phyloP scores from a whole-genome alignment of 2,888 invertebrate genomes.

The Thera obeliscata region DNA sequence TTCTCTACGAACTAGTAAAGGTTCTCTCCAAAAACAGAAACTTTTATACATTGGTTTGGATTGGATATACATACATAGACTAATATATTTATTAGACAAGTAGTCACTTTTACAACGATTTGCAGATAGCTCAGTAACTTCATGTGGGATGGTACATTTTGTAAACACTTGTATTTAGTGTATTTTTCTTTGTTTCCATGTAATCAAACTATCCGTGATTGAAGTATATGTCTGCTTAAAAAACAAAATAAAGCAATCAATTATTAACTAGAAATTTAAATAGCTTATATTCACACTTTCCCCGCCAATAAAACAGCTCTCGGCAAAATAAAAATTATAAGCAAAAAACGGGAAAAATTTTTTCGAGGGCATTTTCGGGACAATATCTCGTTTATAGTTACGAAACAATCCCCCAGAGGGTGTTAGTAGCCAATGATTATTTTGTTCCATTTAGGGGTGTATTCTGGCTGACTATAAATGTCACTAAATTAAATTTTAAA shows the following conservation, averaged over 20 bases:
- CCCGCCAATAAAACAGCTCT: conserved; percentile 32
- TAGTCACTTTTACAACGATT: too few relatives aligned
- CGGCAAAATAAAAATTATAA: conserved; percentile 53
- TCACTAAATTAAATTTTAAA: conserved; percentile 2
- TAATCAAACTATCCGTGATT: too few relatives aligned
- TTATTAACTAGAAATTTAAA: background rate
- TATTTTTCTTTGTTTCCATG: too few relatives aligned
- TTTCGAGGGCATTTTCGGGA: conserved; percentile 56
- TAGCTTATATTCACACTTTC: conserved; percentile 17
- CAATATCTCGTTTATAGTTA: conserved; percentile 75
- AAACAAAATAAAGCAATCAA: background rate
- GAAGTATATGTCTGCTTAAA: too few relatives aligned
- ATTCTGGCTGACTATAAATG: conserved; percentile 47
- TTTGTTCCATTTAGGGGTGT: conserved; percentile 59
- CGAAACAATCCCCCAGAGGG: conserved; percentile 71
- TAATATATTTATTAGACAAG: too few relatives aligned
- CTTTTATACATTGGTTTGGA: too few relatives aligned
- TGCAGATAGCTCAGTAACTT: too few relatives aligned
- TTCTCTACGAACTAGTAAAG: too few relatives aligned
- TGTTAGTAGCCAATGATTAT: conserved; percentile 82
- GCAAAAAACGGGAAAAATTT: conserved; percentile 65
- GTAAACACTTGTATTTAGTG: too few relatives aligned
- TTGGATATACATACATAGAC: too few relatives aligned
- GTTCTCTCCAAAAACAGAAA: too few relatives aligned
- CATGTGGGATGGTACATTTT: too few relatives aligned